Evolutionary conservation across 2,797 vertebrate genomes (phyloP).

Genomic region (Pseudopleuronectes americanus): DNA sequence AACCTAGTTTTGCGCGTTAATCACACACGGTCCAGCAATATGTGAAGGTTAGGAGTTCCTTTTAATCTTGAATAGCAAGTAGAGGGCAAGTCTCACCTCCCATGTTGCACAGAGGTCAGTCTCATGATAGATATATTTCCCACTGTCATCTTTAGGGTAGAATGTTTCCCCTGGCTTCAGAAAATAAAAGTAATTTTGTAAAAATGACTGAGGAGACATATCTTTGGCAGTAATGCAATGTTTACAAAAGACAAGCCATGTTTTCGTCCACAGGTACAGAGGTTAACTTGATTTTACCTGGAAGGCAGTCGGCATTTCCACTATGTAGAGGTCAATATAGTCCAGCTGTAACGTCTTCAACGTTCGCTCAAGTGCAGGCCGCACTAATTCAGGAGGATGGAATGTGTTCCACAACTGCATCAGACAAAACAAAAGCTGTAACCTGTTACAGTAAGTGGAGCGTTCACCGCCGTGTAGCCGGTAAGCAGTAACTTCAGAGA

Average conservation of each 20-base stretch:
- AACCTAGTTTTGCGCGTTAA: no score
- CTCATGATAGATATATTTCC: constrained; percentile 86
- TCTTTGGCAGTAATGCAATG: neutral
- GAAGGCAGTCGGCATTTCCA: constrained; percentile 92
- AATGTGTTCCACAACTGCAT: constrained; percentile 92
- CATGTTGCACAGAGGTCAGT: constrained; percentile 92
- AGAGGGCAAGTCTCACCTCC: constrained; percentile 86
- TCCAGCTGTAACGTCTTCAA: constrained; percentile 87
- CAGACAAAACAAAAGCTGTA: neutral
- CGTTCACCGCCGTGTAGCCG: neutral
- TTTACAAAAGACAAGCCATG: no score
- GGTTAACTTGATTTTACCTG: constrained; percentile 79
- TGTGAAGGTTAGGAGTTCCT: no score
- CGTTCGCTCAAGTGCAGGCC: constrained; percentile 88
- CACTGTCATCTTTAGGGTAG: constrained; percentile 88
- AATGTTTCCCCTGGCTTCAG: constrained; percentile 88
- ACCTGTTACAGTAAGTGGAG: no score
- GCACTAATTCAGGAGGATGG: constrained; percentile 85
- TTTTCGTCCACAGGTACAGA: no score
- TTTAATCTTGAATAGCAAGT: neutral
- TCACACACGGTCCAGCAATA: no score
- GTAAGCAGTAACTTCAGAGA: neutral
- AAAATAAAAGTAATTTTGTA: constrained; percentile 6
- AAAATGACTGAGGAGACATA: constrained; percentile 5
- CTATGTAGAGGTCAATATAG: constrained; percentile 93